Evolutionary conservation across 2,797 vertebrate species (phyloP).

Genomic region (Podargus strigoides): DNA sequence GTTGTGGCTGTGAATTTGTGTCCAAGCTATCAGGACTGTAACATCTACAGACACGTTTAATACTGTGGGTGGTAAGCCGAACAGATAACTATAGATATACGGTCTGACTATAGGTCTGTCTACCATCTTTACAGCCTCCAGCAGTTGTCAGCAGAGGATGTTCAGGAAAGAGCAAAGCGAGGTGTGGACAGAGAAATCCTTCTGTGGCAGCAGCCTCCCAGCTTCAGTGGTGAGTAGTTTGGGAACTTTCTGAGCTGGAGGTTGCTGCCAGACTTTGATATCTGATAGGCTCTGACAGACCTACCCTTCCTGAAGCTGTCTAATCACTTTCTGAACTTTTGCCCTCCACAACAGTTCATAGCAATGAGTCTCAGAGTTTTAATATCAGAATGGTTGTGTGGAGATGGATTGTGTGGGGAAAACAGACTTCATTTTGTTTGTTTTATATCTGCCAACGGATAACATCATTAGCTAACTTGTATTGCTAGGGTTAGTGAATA

Average conservation of each 20-base stretch:
- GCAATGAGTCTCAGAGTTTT: neutral
- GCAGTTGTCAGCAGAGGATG: neutral
- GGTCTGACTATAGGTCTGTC: neutral
- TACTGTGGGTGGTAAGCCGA: rapidly evolving
- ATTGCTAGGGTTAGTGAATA: neutral
- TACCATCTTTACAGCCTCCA: neutral
- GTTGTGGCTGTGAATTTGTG: neutral
- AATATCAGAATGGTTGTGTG: neutral
- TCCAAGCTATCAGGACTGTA: neutral
- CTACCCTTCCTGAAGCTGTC: neutral
- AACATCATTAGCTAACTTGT: neutral
- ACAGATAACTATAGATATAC: neutral
- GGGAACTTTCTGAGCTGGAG: neutral
- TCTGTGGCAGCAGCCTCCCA: neutral
- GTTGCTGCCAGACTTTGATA: neutral
- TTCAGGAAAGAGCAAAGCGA: neutral
- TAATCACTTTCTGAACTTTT: constrained; percentile 26
- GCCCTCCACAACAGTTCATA: neutral
- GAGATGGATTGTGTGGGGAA: neutral
- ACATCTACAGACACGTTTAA: neutral
- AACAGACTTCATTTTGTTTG: neutral
- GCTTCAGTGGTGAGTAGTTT: neutral
- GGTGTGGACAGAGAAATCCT: neutral
- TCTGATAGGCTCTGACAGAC: neutral
- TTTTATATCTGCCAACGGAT: neutral